phyloP scores from a whole-genome alignment of 2,797 vertebrate genomes.

The Tympanoctomys barrerae region DNA sequence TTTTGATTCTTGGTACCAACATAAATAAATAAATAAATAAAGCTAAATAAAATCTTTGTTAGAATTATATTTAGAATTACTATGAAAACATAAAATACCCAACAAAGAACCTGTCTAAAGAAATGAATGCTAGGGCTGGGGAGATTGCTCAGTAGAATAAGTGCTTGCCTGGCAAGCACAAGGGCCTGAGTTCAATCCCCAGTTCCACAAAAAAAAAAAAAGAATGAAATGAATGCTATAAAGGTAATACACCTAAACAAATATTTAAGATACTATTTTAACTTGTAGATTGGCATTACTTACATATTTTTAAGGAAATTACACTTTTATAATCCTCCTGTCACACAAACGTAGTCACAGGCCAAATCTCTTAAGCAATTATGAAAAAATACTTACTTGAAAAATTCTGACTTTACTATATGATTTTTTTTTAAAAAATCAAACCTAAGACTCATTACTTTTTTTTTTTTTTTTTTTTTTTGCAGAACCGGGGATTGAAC shows the following conservation, averaged over 20 bases:
- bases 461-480: no score
- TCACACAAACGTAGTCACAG: neutral
- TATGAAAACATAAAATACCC: slow-evolving; percentile 48
- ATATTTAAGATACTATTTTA: slow-evolving; percentile 53
- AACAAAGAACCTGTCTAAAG: slow-evolving; percentile 44
- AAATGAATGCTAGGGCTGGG: neutral
- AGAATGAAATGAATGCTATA: slow-evolving; percentile 20
- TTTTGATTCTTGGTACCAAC: no score
- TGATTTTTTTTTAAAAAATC: slow-evolving; percentile 24
- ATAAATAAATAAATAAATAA: no score
- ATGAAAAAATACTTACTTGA: neutral
- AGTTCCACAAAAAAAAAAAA: no score
- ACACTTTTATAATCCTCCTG: slow-evolving; percentile 42
- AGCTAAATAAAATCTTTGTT: slow-evolving; percentile 46
- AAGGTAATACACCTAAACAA: slow-evolving; percentile 45
- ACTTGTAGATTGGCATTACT: neutral
- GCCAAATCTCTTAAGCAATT: slow-evolving; percentile 44
- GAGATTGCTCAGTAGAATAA: no score
- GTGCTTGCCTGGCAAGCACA: no score
- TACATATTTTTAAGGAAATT: slow-evolving; percentile 56
- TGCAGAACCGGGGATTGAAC: no score
- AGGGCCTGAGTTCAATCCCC: no score
- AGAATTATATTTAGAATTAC: slow-evolving; percentile 37
- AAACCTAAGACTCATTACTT: slow-evolving; percentile 4
- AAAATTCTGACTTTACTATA: slow-evolving; percentile 27